A percentile compares a stretch with the other conserved stretches of the same genome.
Conservation (phyloP, 2,797 vertebrate genomes). For the Synanceia verrucosa region DNA sequence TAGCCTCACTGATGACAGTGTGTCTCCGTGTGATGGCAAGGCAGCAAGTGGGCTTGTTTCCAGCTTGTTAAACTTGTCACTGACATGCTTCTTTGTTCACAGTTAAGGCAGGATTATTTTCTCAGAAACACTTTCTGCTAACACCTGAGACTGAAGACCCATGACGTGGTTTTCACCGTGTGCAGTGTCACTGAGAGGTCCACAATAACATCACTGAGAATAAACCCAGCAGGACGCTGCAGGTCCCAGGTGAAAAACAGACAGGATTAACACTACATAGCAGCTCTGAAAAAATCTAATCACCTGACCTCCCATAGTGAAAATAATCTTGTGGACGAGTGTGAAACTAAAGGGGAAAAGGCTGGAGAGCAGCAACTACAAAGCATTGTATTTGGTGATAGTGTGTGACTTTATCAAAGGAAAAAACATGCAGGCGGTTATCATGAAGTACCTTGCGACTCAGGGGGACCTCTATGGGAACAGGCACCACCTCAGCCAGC, state of each 20-base stretch:
- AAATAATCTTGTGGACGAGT: conserved; percentile 3
- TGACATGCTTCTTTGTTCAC: conserved; percentile 16
- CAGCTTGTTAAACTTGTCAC: background rate
- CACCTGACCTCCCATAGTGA: conserved; percentile 22
- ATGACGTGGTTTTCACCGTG: too few relatives aligned
- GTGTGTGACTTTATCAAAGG: background rate
- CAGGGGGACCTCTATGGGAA: conserved; percentile 98
- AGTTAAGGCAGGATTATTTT: background rate
- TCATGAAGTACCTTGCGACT: conserved; percentile 91
- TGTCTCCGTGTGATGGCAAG: background rate
- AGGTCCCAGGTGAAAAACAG: conserved; percentile 8
- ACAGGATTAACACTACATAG: conserved; percentile 13
- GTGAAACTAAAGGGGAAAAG: background rate
- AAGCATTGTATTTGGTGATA: background rate
- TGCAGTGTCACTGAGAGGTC: background rate
- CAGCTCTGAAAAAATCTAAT: background rate
- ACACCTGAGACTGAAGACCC: background rate
- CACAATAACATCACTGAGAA: background rate
- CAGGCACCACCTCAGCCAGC: conserved; percentile 96
- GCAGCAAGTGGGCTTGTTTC: conserved; percentile 1
- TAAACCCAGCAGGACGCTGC: background rate
- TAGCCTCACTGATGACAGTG: background rate
- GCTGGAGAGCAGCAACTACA: background rate
- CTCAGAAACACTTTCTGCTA: conserved; percentile 10
- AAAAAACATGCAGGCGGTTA: too few relatives aligned